These are phyloP conservation scores for Spinibarbus caldwelli DNA, from an alignment of 2,797 vertebrate genomes.

Conservation along the genomic window DNA sequence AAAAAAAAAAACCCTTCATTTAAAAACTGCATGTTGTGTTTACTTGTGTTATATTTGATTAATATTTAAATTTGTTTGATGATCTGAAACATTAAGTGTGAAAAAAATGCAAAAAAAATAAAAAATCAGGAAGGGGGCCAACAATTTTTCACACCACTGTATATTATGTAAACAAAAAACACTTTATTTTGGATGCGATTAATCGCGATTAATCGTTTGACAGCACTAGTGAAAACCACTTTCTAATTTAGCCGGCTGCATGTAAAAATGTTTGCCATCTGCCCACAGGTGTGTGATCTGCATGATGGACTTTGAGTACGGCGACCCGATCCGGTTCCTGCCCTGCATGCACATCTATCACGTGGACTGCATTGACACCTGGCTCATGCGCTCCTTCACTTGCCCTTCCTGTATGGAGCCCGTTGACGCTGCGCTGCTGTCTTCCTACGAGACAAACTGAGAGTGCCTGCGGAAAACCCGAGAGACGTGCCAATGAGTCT, in stretches of 20 bases:
- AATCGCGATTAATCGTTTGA: background rate
- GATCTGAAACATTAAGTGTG: no score
- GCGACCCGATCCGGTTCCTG: conserved; percentile 84
- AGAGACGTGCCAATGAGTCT: conserved; percentile 47
- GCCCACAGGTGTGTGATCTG: conserved; percentile 86
- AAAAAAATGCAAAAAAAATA: no score
- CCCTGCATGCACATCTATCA: conserved; percentile 90
- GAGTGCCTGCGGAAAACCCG: background rate
- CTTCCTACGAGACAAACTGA: conserved; percentile 85
- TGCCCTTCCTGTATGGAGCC: conserved; percentile 92
- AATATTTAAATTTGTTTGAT: no score
- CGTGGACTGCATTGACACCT: conserved; percentile 86
- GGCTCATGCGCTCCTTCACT: conserved; percentile 90
- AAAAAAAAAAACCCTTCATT: no score
- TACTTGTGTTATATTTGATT: no score
- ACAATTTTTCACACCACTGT: no score
- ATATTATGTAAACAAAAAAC: no score
- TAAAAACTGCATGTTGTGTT: no score
- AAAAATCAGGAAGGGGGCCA: no score
- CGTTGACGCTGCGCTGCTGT: conserved; percentile 86
- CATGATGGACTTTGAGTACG: conserved; percentile 88
- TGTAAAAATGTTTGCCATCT: background rate
- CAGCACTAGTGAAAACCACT: background rate
- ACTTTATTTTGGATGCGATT: no score
- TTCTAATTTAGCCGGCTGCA: background rate